These are phyloP conservation scores for Triplophysa bombifrons DNA, from an alignment of 2,797 vertebrate species.

Conservation along the genomic window DNA sequence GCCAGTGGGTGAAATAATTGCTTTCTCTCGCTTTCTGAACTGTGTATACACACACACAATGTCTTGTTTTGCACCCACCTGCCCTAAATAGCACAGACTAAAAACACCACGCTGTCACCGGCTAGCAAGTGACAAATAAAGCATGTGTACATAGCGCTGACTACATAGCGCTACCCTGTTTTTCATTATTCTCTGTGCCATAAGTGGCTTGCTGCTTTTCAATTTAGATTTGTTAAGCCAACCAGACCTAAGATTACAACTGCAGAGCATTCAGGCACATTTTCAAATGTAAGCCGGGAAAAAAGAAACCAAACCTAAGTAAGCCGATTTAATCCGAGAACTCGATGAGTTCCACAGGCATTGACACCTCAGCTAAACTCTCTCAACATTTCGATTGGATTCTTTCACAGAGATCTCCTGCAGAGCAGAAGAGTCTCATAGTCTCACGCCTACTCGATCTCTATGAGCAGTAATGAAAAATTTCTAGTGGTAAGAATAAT, in stretches of 20 bases:
- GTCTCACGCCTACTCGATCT: not conserved
- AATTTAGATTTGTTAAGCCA: conserved; percentile 22
- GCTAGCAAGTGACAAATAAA: conserved; percentile 19
- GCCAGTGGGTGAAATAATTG: not conserved
- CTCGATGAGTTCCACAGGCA: conserved; percentile 9
- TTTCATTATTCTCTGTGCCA: conserved; percentile 17
- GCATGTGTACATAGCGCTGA: not conserved
- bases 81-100: conserved; percentile 32
- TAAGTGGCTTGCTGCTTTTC: conserved; percentile 9
- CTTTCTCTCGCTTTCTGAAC: conserved; percentile 1
- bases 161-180: not conserved
- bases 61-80: conserved; percentile 7
- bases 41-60: conserved; percentile 3
- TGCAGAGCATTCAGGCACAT: not conserved
- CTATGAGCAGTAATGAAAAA: not conserved
- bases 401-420: not conserved
- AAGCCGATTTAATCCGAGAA: conserved; percentile 19
- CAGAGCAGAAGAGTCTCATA: not conserved
- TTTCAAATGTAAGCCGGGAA: conserved; percentile 7
- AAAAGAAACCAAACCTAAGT: conserved; percentile 8
- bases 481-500: not conserved
- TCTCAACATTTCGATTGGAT: conserved; percentile 18
- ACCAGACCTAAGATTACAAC: conserved; percentile 19
- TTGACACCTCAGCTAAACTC: conserved; percentile 6
- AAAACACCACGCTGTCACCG: conserved; percentile 16